Base-by-base conservation (phyloP, 2,888 invertebrate species). In the Tubulanus polymorphus region DNA sequence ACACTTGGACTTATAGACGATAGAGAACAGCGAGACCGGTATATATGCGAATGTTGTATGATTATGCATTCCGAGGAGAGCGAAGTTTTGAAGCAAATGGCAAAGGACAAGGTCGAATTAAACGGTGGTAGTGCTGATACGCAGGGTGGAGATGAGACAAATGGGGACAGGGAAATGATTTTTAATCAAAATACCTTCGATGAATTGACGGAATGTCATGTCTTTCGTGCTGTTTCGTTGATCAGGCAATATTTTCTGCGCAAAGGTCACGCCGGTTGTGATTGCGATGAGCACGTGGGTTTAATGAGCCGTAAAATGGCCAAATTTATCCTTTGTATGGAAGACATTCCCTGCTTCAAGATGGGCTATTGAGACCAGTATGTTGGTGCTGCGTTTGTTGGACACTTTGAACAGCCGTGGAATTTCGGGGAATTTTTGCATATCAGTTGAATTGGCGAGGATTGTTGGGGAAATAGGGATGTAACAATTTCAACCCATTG, bases 211-310 rank as follows among this genome's bases (percentile, higher is more conserved):
- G 41, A 41, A 15, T 41, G 41, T 41, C 41, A 41, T 15, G 41
- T 41, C 3, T 41, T 41, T 41, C 41, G 41, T 8, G 41, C 41
- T 15, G 41, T 41, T 41, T 41, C 41, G 5, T 41, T 41, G 41
- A 41, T 41, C 18, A 41, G 41, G 23, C 41, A 41, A 41, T 41
- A 41, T 41, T 41, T 41, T 41, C 41, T 41, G 15, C 41, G 41
- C 15, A 41, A 41, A 41, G 41, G 41, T 8, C 41, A 41, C 41
- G 41, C 6, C 15, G 41, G 41, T 15, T 41, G 41, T 23, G 41
- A 41, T 15, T 41, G 41, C 15, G 41, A 41, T 8, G 41, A 41
- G 15, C 41, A 41, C 41, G 41, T 41, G 3, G 41, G 41, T 23
- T 23, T 41, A 15, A 41, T 41, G 41, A 41, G 23, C 5, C 41